Evolutionary conservation across 1,140 invertebrate genomes (phyloP).

Genomic region (Phenacoccus solenopsis): DNA sequence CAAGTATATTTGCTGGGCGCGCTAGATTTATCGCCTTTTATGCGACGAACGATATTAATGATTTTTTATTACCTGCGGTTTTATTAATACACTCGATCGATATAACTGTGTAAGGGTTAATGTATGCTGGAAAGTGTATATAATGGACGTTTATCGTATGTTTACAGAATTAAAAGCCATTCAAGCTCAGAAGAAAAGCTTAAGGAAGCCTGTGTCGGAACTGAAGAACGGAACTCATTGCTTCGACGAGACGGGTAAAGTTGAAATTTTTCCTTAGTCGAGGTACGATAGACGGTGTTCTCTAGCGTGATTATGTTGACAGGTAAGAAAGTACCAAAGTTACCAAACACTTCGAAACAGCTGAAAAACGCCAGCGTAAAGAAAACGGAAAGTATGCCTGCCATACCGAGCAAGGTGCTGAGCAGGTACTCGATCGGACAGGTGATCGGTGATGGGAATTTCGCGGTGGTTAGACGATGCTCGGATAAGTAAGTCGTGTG

Average conservation of each 20-base stretch:
- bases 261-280: neutral
- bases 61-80: too few species aligned
- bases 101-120: too few species aligned
- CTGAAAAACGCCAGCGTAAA: constrained; percentile 18
- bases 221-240: constrained; percentile 29
- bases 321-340: constrained; percentile 28
- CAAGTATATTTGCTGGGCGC: too few species aligned
- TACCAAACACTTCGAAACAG: constrained; percentile 31
- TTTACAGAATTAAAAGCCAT: constrained; percentile 32
- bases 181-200: constrained; percentile 31
- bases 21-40: neutral
- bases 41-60: neutral
- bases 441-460: constrained; percentile 81
- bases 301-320: neutral
- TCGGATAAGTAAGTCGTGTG: constrained; percentile 46
- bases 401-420: constrained; percentile 27
- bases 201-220: constrained; percentile 27
- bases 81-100: too few species aligned
- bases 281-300: neutral
- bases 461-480: constrained; percentile 76
- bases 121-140: too few species aligned
- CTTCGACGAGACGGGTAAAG: constrained; percentile 28
- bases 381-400: constrained; percentile 24
- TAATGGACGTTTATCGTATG: neutral
- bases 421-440: constrained; percentile 40